Conservation (phyloP, 2,113 vertebrate genomes). For the Tragelaphus imberbis region DNA sequence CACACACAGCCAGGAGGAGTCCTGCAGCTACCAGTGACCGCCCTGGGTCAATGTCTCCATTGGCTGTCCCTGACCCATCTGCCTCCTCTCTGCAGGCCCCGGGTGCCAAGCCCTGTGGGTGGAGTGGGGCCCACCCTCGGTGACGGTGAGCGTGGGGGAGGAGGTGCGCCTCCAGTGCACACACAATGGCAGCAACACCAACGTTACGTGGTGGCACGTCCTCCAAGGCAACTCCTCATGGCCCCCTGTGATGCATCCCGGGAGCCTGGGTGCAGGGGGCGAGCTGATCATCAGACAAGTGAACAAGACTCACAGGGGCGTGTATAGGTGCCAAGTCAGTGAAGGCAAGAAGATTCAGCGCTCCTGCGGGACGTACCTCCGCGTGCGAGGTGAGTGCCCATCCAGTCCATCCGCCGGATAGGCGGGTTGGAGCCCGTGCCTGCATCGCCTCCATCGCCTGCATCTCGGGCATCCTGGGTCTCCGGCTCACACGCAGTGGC, state of each 20-base stretch:
- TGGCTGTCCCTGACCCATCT: neutral
- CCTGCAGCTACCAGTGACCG: neutral
- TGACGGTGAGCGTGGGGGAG: neutral
- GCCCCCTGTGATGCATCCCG: rapidly evolving
- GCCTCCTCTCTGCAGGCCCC: neutral
- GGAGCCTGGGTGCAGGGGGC: rapidly evolving
- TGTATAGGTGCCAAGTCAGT: constrained; percentile 53
- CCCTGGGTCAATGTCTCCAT: neutral
- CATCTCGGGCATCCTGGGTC: neutral
- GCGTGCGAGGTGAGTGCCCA: constrained; percentile 65
- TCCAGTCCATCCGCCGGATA: neutral
- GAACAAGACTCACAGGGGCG: constrained; percentile 34
- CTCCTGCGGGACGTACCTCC: constrained; percentile 78
- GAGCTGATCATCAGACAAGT: neutral
- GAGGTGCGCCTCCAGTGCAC: constrained; percentile 18
- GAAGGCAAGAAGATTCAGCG: rapidly evolving
- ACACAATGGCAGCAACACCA: neutral
- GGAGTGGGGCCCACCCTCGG: neutral
- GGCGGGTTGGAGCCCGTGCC: neutral
- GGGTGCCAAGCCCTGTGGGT: neutral
- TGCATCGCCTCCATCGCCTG: neutral
- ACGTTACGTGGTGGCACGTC: constrained; percentile 37
- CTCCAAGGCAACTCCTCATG: neutral
- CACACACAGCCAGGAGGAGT: neutral
- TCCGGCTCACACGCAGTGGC: neutral